Conservation (phyloP, 2,113 vertebrate genomes). For the Podiceps cristatus region DNA sequence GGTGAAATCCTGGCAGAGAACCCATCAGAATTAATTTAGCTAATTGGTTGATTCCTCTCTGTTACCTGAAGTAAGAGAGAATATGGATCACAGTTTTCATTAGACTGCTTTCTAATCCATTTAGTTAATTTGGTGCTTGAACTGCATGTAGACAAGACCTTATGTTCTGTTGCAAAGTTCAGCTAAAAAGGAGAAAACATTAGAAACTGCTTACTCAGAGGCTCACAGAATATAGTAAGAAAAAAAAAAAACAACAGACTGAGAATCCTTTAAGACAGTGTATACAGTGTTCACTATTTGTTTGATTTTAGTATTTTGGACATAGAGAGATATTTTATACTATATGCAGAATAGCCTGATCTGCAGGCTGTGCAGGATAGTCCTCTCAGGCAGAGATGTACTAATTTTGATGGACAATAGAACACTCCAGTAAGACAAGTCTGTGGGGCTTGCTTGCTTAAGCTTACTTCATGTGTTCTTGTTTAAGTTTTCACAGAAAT, state of each 20-base stretch:
- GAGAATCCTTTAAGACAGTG: neutral
- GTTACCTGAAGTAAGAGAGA: neutral
- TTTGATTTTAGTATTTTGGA: neutral
- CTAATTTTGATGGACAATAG: neutral
- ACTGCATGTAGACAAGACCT: neutral
- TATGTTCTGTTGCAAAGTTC: neutral
- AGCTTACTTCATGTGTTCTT: neutral
- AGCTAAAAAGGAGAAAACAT: neutral
- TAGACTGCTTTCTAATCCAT: neutral
- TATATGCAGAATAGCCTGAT: neutral
- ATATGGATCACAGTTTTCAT: neutral
- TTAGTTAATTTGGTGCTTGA: conserved; percentile 5
- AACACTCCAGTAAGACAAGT: accelerated
- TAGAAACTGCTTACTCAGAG: neutral
- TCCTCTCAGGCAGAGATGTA: neutral
- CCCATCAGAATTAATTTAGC: neutral
- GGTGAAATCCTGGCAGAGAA: neutral
- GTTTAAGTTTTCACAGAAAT: neutral
- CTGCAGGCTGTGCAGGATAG: neutral
- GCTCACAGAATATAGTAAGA: neutral
- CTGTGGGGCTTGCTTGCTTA: neutral
- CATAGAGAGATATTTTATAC: neutral
- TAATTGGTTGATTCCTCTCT: neutral
- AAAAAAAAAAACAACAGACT: neutral
- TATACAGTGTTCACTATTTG: neutral